phyloP scores from a whole-genome alignment of 2,888 invertebrate species.

The Cheiracanthium punctorium region DNA sequence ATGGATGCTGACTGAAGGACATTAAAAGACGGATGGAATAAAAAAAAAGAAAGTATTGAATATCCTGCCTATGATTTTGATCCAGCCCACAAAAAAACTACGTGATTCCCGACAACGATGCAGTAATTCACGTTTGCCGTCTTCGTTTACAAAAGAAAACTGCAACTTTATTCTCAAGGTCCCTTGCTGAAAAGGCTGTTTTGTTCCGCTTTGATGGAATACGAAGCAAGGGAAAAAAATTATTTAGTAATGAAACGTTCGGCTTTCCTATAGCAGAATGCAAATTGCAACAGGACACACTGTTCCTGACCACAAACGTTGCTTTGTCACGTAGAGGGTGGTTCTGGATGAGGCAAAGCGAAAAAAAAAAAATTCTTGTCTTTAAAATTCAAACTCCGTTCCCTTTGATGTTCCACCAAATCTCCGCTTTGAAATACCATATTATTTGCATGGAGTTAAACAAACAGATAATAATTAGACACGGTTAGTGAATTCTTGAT shows the following conservation, averaged over 20 bases:
- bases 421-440: too few relatives aligned
- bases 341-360: too few relatives aligned
- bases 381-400: too few relatives aligned
- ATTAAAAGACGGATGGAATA: not conserved
- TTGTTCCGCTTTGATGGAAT: not conserved
- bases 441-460: too few relatives aligned
- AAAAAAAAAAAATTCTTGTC: too few relatives aligned
- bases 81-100: not conserved
- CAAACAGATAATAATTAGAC: too few relatives aligned
- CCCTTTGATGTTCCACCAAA: too few relatives aligned
- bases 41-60: constrained; percentile 2
- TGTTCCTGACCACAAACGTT: not conserved
- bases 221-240: not conserved
- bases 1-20: not conserved
- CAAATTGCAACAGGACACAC: not conserved
- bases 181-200: not conserved
- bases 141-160: not conserved
- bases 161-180: not conserved
- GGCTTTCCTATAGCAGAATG: not conserved
- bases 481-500: too few relatives aligned
- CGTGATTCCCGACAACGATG: not conserved
- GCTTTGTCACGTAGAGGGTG: not conserved
- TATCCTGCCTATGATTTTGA: not conserved
- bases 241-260: not conserved
- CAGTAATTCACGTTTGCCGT: not conserved